Conservation (phyloP, 2,888 invertebrate species). For the Timema cristinae region DNA sequence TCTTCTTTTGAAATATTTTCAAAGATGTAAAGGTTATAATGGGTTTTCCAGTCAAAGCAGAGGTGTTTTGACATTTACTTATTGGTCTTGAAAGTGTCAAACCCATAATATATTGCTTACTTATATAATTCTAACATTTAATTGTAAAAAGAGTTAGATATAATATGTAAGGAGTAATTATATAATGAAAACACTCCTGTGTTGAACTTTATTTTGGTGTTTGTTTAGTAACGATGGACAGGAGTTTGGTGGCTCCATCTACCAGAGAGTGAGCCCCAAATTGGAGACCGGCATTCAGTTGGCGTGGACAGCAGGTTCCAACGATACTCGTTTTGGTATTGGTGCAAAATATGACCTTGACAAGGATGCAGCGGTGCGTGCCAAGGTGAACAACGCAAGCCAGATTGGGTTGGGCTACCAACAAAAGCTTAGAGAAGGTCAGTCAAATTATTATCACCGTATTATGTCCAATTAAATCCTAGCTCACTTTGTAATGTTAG, state of each 20-base stretch:
- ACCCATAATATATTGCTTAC: too few relatives aligned
- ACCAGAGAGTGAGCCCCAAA: constrained; percentile 83
- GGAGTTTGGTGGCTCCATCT: constrained; percentile 89
- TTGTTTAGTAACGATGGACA: constrained; percentile 80
- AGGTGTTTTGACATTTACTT: too few relatives aligned
- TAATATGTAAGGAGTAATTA: too few relatives aligned
- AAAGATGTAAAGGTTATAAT: too few relatives aligned
- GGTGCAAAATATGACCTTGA: constrained; percentile 87
- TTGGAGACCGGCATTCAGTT: constrained; percentile 87
- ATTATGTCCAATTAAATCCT: too few relatives aligned
- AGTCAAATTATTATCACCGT: constrained; percentile 33
- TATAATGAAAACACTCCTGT: too few relatives aligned
- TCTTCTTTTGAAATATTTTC: too few relatives aligned
- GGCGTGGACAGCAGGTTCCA: constrained; percentile 87
- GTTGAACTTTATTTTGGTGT: constrained; percentile 1
- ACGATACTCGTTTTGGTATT: constrained; percentile 88
- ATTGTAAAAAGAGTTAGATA: too few relatives aligned
- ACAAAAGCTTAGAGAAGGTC: constrained; percentile 87
- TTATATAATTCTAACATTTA: too few relatives aligned
- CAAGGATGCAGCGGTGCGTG: constrained; percentile 75
- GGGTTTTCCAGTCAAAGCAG: too few relatives aligned
- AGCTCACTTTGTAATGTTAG: too few relatives aligned
- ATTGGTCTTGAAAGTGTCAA: too few relatives aligned
- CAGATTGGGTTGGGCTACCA: constrained; percentile 93
- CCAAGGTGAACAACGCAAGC: constrained; percentile 92